Evolutionary conservation across 1,140 invertebrate genomes (phyloP).

Genomic region (Hylyphantes graminicola): DNA sequence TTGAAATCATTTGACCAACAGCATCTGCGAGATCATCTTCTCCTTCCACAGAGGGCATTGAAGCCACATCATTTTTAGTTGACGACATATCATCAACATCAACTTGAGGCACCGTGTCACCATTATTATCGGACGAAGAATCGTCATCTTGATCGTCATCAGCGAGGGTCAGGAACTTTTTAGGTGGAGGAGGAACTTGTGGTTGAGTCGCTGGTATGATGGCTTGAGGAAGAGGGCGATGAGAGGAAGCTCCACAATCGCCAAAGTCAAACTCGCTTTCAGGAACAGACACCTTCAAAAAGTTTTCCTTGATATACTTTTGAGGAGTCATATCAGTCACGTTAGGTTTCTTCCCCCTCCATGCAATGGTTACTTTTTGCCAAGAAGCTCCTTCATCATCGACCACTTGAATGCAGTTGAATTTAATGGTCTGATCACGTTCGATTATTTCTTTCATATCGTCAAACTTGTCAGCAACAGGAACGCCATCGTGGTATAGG

Average conservation of each 20-base stretch:
- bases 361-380: conserved; percentile 23
- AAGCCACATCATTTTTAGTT: too few relatives aligned
- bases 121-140: not conserved
- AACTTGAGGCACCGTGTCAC: too few relatives aligned
- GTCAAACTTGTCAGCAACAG: conserved; percentile 23
- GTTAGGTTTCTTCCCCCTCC: conserved; percentile 34
- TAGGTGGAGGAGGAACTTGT: not conserved
- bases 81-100: too few relatives aligned
- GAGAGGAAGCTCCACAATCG: too few relatives aligned
- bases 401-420: conserved; percentile 39
- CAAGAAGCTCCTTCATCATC: conserved; percentile 15
- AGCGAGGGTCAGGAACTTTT: conserved; percentile 5
- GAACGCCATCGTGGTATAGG: conserved; percentile 17
- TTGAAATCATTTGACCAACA: too few relatives aligned
- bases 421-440: conserved; percentile 13
- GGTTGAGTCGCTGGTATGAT: too few relatives aligned
- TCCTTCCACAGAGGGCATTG: not conserved
- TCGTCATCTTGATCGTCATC: not conserved
- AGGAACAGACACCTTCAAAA: not conserved
- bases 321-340: conserved; percentile 19
- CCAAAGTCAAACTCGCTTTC: not conserved
- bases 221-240: too few relatives aligned
- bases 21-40: not conserved
- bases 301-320: conserved; percentile 22
- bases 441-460: conserved; percentile 49